Percentiles rank a stretch among this genome's conserved stretches.
Evolutionary conservation across 30 jellyfish, hydroid and myxozoan species (phyloP).

Genomic region (Rhopilema esculentum): DNA sequence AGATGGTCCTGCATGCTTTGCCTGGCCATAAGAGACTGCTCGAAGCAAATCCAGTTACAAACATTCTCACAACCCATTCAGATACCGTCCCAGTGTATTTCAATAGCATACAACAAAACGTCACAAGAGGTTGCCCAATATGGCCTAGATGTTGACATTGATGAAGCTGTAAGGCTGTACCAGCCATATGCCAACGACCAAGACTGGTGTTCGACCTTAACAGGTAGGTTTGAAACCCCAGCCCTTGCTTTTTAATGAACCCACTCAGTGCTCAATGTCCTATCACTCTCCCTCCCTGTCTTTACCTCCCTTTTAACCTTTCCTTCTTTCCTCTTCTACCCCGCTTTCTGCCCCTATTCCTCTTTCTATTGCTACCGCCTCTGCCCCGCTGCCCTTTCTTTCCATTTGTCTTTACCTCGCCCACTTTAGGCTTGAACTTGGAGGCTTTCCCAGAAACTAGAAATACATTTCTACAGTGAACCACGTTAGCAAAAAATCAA

Average conservation of each 20-base stretch:
- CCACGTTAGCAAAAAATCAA: too few relatives aligned
- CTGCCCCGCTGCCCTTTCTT: too few relatives aligned
- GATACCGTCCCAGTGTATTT: conserved; percentile 70
- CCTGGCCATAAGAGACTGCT: conserved; percentile 63
- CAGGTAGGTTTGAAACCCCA: conserved; percentile 45
- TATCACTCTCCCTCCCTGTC: neutral
- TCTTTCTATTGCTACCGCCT: too few relatives aligned
- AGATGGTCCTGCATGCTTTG: conserved; percentile 90
- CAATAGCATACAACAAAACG: conserved; percentile 66
- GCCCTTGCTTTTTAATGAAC: neutral
- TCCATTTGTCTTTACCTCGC: too few relatives aligned
- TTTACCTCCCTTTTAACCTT: neutral
- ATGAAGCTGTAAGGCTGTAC: conserved; percentile 71
- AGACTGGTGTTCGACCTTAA: conserved; percentile 89
- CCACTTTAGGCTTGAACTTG: too few relatives aligned
- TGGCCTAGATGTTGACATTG: conserved; percentile 69
- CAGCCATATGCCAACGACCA: conserved; percentile 70
- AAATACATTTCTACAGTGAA: too few relatives aligned
- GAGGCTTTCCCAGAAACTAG: too few relatives aligned
- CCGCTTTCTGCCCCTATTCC: neutral
- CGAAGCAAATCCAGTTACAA: conserved; percentile 39
- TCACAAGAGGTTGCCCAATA: conserved; percentile 27
- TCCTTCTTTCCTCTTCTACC: neutral
- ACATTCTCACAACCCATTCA: conserved; percentile 88
- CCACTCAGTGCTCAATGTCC: neutral